Conservation (phyloP, 2,797 vertebrate species). For the Coregonus sp. region DNA sequence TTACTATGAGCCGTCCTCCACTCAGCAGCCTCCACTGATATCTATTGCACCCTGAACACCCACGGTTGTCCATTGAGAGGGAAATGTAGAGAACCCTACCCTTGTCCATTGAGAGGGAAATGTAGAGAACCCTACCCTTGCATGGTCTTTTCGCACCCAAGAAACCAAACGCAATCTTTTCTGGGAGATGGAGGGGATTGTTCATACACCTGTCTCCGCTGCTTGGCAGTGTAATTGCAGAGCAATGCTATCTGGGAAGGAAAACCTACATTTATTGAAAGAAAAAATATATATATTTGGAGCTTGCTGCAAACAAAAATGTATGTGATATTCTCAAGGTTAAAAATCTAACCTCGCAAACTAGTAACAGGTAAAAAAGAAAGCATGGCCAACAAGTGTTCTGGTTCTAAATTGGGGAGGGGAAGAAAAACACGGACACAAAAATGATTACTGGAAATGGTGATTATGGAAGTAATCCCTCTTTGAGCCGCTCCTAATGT, state of each 20-base stretch:
- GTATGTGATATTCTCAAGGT: slow-evolving; percentile 42
- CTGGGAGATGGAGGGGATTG: slow-evolving; percentile 22
- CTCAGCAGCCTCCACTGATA: too few relatives aligned
- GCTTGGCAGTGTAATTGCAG: slow-evolving; percentile 32
- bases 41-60: slow-evolving; percentile 39
- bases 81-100: slow-evolving; percentile 8
- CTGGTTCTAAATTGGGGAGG: slow-evolving; percentile 28
- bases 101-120: slow-evolving; percentile 12
- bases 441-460: slow-evolving; percentile 18
- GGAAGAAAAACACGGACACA: slow-evolving; percentile 11
- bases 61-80: slow-evolving; percentile 8
- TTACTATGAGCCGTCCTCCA: too few relatives aligned
- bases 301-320: slow-evolving; percentile 37
- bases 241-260: slow-evolving; percentile 50
- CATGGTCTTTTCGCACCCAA: slow-evolving; percentile 19
- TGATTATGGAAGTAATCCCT: slow-evolving; percentile 21
- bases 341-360: slow-evolving; percentile 43
- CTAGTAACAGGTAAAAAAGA: slow-evolving; percentile 38
- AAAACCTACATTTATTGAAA: slow-evolving; percentile 23
- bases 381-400: slow-evolving; percentile 37
- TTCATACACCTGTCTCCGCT: slow-evolving; percentile 45
- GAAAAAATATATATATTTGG: slow-evolving; percentile 20
- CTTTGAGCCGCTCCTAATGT: slow-evolving; percentile 16
- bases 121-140: slow-evolving; percentile 2
- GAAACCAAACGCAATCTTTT: slow-evolving; percentile 42